phyloP scores from a whole-genome alignment of 2,888 invertebrate genomes.

The Drosophila cognata region DNA sequence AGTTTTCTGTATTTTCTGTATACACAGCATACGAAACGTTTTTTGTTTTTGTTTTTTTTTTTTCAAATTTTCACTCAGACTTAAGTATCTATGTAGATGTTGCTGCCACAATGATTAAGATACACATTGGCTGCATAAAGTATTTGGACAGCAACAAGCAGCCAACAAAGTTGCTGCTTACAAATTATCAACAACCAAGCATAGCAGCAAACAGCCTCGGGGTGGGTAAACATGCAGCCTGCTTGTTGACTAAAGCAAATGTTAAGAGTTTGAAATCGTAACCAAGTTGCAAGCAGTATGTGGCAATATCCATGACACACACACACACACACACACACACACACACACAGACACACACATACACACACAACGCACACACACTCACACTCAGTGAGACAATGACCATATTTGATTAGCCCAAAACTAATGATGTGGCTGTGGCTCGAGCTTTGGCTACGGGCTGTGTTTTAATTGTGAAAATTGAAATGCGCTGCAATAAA shows the following conservation, averaged over 20 bases:
- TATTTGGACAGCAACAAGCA: conserved; percentile 57
- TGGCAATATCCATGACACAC: conserved; percentile 54
- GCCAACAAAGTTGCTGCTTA: conserved; percentile 56
- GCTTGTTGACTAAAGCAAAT: conserved; percentile 67
- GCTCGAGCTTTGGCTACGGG: conserved; percentile 38
- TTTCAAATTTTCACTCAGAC: conserved; percentile 16
- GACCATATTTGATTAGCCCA: conserved; percentile 70
- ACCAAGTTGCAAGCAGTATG: conserved; percentile 68
- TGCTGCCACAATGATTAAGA: conserved; percentile 53
- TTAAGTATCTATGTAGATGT: conserved; percentile 12
- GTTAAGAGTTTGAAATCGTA: conserved; percentile 73
- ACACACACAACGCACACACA: conserved; percentile 35
- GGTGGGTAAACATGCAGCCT: conserved; percentile 66
- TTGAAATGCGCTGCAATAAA: conserved; percentile 76
- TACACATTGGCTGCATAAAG: conserved; percentile 56
- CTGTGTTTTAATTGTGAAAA: conserved; percentile 76
- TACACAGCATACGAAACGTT: background rate
- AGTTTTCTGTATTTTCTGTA: background rate
- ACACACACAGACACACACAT: conserved; percentile 23
- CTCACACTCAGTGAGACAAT: conserved; percentile 47
- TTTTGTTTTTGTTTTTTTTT: background rate
- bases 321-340: conserved; percentile 27
- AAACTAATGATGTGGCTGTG: conserved; percentile 74
- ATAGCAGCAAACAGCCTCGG: conserved; percentile 45
- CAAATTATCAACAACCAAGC: conserved; percentile 71